phyloP scores from a whole-genome alignment of 1,140 invertebrate genomes.

The Teleogryllus occipitalis region DNA sequence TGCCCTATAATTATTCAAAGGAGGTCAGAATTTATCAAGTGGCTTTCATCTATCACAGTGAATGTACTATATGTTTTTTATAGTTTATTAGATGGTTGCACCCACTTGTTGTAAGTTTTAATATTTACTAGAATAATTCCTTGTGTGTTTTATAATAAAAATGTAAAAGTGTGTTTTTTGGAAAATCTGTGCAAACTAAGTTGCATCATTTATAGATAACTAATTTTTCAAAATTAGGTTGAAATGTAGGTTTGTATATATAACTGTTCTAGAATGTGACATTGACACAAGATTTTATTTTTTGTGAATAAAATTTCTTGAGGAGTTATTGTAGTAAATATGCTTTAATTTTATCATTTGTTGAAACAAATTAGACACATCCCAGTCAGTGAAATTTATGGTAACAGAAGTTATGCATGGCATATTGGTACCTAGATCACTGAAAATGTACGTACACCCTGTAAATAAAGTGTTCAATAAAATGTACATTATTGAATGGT shows the following conservation, averaged over 20 bases:
- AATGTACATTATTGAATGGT: too few relatives aligned
- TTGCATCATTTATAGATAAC: too few relatives aligned
- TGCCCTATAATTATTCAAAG: not conserved
- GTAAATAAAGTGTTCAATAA: not conserved
- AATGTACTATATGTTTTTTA: not conserved
- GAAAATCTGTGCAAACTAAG: not conserved
- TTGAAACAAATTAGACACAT: not conserved
- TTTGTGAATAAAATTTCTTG: not conserved
- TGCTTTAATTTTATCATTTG: not conserved
- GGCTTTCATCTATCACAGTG: not conserved
- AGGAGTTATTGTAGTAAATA: conserved; percentile 5
- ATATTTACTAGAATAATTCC: conserved; percentile 6
- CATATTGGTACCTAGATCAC: not conserved
- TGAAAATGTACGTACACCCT: not conserved
- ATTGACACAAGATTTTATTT: not conserved
- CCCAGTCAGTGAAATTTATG: too few relatives aligned
- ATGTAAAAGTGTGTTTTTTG: not conserved
- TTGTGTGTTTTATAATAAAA: not conserved
- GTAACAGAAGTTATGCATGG: not conserved
- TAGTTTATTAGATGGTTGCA: not conserved
- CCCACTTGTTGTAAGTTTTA: not conserved
- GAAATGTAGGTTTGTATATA: not conserved
- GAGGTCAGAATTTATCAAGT: too few relatives aligned
- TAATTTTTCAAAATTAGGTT: too few relatives aligned
- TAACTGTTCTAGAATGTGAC: not conserved